phyloP scores from a whole-genome alignment of 2,888 invertebrate species.

The Quadroppia sp. region DNA sequence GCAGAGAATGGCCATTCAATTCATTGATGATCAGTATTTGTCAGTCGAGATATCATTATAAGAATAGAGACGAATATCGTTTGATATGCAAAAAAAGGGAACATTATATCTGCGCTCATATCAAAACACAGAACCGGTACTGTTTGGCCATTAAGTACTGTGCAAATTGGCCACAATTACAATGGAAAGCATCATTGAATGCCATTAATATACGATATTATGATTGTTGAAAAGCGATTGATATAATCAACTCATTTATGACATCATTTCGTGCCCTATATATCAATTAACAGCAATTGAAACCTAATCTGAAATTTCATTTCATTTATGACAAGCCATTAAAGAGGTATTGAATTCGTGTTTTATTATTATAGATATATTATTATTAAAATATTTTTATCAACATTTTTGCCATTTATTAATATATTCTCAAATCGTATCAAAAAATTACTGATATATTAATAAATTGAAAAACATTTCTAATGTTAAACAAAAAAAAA shows the following conservation, averaged over 20 bases:
- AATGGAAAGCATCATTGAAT: constrained; percentile 30
- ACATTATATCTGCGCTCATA: constrained; percentile 5
- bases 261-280: constrained; percentile 26
- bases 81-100: background rate
- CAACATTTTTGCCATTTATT: background rate
- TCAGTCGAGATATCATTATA: constrained; percentile 5
- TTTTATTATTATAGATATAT: constrained; percentile 5
- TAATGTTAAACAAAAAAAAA: too few relatives aligned
- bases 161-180: constrained; percentile 7
- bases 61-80: background rate
- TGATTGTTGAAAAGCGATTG: constrained; percentile 14
- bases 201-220: constrained; percentile 24
- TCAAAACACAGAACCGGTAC: background rate
- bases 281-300: constrained; percentile 33
- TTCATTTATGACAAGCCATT: background rate
- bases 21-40: constrained; percentile 19
- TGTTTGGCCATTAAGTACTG: constrained; percentile 2
- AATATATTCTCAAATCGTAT: background rate
- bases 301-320: constrained; percentile 27
- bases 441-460: background rate
- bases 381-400: constrained; percentile 16
- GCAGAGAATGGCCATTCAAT: constrained; percentile 7
- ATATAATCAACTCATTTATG: constrained; percentile 27
- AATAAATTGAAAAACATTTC: too few relatives aligned
- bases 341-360: constrained; percentile 30